phyloP scores from a whole-genome alignment of 2,888 invertebrate species.

The Tinea semifulvella region DNA sequence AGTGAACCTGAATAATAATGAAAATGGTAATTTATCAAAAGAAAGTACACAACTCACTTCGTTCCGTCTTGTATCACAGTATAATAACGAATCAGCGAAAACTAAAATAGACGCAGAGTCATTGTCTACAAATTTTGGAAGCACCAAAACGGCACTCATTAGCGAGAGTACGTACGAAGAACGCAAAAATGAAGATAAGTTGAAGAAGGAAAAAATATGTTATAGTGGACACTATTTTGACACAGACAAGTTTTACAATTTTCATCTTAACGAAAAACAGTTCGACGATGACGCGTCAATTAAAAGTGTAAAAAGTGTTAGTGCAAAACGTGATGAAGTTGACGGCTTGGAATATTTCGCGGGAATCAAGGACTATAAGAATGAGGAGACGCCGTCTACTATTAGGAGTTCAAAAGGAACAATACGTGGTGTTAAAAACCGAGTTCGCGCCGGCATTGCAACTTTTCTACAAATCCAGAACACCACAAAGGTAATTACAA shows the following conservation, averaged over 20 bases:
- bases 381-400: conserved; percentile 73
- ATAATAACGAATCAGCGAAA: conserved; percentile 44
- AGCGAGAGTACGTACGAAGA: conserved; percentile 76
- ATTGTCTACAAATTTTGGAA: conserved; percentile 30
- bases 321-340: conserved; percentile 47
- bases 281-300: conserved; percentile 49
- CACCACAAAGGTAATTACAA: conserved; percentile 77
- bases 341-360: conserved; percentile 77
- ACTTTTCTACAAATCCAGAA: conserved; percentile 90
- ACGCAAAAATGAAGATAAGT: conserved; percentile 60
- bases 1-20: conserved; percentile 55
- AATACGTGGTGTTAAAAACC: conserved; percentile 92
- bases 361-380: conserved; percentile 78
- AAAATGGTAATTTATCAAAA: conserved; percentile 52
- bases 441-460: conserved; percentile 93
- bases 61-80: conserved; percentile 61
- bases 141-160: conserved; percentile 55
- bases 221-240: conserved; percentile 71
- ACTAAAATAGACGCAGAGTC: conserved; percentile 37
- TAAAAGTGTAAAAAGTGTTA: conserved; percentile 51
- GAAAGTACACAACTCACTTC: conserved; percentile 61
- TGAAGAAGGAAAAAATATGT: conserved; percentile 49
- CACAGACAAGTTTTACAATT: conserved; percentile 82
- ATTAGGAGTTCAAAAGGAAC: conserved; percentile 93
- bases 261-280: conserved; percentile 80